These are phyloP conservation scores for Poecilia wingei DNA, from an alignment of 2,797 vertebrate species.

Conservation along the genomic window DNA sequence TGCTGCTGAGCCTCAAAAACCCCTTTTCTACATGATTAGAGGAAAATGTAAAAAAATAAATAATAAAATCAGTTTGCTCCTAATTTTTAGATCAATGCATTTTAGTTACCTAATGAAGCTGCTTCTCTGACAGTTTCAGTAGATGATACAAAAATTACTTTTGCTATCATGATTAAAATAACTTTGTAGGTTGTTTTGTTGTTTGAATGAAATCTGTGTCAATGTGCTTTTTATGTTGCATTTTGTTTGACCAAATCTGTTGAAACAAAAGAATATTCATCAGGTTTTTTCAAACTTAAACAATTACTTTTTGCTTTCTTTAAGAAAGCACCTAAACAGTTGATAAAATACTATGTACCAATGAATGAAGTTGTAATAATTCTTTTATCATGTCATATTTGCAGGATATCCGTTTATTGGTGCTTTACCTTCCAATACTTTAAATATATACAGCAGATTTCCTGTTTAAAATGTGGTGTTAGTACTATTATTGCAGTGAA, in stretches of 20 bases:
- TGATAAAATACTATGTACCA: neutral
- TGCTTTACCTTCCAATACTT: neutral
- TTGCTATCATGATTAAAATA: constrained; percentile 3
- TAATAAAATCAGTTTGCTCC: neutral
- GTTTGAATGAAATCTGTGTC: neutral
- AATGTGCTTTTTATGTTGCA: neutral
- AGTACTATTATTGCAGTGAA: neutral
- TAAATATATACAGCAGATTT: neutral
- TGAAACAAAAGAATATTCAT: neutral
- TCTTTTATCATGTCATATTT: neutral
- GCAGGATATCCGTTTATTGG: neutral
- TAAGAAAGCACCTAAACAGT: neutral
- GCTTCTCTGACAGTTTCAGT: neutral
- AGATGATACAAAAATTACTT: neutral
- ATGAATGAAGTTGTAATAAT: neutral
- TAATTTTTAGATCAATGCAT: neutral
- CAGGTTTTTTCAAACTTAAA: neutral
- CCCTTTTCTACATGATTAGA: neutral
- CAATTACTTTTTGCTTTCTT: neutral
- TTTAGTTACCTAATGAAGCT: neutral
- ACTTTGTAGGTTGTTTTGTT: neutral
- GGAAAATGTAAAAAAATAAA: neutral
- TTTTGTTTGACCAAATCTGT: neutral
- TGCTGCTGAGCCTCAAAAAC: constrained; percentile 30
- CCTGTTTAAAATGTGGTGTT: constrained; percentile 6